Base-by-base conservation (phyloP, 37 sponge, comb jelly and placozoan genomes). In the Spongia lamella region DNA sequence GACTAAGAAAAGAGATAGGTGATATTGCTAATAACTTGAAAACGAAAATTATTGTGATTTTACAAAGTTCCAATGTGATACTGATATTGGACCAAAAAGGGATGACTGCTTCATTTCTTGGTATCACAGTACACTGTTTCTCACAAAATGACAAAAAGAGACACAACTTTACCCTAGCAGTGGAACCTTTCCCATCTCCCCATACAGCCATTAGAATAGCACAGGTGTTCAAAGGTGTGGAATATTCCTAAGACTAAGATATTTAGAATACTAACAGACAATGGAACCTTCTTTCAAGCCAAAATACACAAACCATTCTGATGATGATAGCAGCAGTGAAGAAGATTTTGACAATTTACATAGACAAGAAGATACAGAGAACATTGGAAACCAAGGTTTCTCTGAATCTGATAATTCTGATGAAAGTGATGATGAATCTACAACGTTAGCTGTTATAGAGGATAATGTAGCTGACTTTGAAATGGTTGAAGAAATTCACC, bases 221-320 rank as follows among this genome's bases (percentile, higher is more conserved):
- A 21, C 52, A 33, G 22, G 40, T 59, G 5, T 9, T 75, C 39
- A 31, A 75, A 27, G 31, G 76, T 62, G 4, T 75, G 63, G 76
- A 47, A 75, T 7, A 61, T 75, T 39, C 29, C 16, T 9, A 21
- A 17, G 15, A 29, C 9, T 13, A 75, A 75, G 25, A 22, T 75
- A 20, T 27, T 35, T 7, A 47, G 35, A 14, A 15, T 33, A n/a
- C 49, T 75, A 25, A 75, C 76, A 25, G 63, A 75, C 51, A 75
- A 75, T 60, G 76, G 63, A 7, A 75, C 63, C 25, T 62, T 62
- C 63, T n/a, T n/a, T n/a, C n/a, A n/a, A n/a, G n/a, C n/a, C n/a
- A n/a, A n/a, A n/a, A n/a, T n/a, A n/a, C n/a, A n/a, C n/a, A n/a
- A n/a, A n/a, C n/a, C n/a, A n/a, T n/a, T n/a, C n/a, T n/a, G n/a